These are phyloP conservation scores for Caenorhabditis macrosperma DNA, from an alignment of 2,888 invertebrate species.

Conservation along the genomic window DNA sequence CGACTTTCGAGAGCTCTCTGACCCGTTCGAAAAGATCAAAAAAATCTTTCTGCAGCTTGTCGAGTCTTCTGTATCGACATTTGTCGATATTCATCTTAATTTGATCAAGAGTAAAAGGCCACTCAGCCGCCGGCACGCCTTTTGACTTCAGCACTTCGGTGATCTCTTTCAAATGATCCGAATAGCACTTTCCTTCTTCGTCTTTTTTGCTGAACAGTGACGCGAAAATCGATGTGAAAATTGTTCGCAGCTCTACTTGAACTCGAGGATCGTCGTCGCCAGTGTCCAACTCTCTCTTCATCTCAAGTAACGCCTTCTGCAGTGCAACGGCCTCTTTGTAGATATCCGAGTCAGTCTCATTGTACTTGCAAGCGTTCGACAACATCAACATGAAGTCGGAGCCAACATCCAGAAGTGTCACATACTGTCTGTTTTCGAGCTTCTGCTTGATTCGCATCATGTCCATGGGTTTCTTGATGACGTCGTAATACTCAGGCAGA, in stretches of 20 bases:
- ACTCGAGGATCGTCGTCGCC: slow-evolving; percentile 60
- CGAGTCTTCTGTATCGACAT: slow-evolving; percentile 92
- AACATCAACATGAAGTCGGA: slow-evolving; percentile 87
- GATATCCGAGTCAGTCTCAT: slow-evolving; percentile 95
- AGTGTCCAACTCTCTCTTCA: slow-evolving; percentile 87
- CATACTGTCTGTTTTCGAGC: slow-evolving; percentile 59
- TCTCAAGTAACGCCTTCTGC: slow-evolving; percentile 91
- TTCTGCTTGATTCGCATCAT: slow-evolving; percentile 89
- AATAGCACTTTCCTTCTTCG: slow-evolving; percentile 95
- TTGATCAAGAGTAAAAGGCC: slow-evolving; percentile 91
- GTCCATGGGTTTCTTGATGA: slow-evolving; percentile 96
- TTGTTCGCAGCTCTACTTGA: slow-evolving; percentile 89
- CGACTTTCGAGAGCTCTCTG: slow-evolving; percentile 89
- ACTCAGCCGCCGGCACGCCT: slow-evolving; percentile 80
- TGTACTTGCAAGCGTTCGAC: slow-evolving; percentile 95
- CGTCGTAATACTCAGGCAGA: slow-evolving; percentile 97
- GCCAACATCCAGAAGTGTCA: slow-evolving; percentile 65
- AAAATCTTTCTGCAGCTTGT: slow-evolving; percentile 90
- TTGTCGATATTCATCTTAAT: slow-evolving; percentile 92
- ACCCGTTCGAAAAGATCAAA: slow-evolving; percentile 93
- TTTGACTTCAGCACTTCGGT: slow-evolving; percentile 86
- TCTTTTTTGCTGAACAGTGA: slow-evolving; percentile 96
- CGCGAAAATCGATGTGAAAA: slow-evolving; percentile 92
- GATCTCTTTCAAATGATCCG: slow-evolving; percentile 92
- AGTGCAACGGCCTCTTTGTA: slow-evolving; percentile 92